These are phyloP conservation scores for Diabrotica balteata DNA, from an alignment of 2,888 invertebrate species.

Conservation along the genomic window DNA sequence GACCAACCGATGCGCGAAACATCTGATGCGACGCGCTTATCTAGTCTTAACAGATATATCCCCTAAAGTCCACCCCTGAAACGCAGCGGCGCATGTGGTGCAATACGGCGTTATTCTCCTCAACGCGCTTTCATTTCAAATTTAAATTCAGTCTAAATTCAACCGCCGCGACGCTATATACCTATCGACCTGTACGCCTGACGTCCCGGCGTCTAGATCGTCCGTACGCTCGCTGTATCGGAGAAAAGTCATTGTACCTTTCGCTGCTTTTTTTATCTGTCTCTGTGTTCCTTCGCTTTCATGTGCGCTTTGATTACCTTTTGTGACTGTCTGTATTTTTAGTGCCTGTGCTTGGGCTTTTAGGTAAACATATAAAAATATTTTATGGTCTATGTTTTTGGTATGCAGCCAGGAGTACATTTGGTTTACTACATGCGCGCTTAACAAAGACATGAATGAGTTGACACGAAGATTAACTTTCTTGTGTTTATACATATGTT, in stretches of 20 bases:
- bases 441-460: no score
- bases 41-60: no score
- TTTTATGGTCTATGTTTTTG: background rate
- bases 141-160: slow-evolving; percentile 44
- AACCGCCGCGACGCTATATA: slow-evolving; percentile 48
- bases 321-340: slow-evolving; percentile 1
- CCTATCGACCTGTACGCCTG: slow-evolving; percentile 31
- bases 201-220: slow-evolving; percentile 19
- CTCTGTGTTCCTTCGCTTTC: slow-evolving; percentile 22
- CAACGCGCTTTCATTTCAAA: slow-evolving; percentile 23
- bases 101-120: slow-evolving; percentile 25
- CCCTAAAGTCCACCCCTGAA: background rate
- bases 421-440: no score
- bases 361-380: slow-evolving; percentile 8
- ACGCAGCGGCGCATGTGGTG: slow-evolving; percentile 28
- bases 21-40: no score
- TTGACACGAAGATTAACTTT: no score
- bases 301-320: slow-evolving; percentile 1
- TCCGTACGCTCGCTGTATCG: background rate
- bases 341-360: slow-evolving; percentile 6
- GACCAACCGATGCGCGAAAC: no score
- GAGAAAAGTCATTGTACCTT: slow-evolving; percentile 30
- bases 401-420: no score
- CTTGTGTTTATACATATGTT: no score
- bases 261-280: background rate